A percentile compares a stretch with the other conserved stretches of the same genome.
Evolutionary conservation across 2,797 vertebrate species (phyloP).

Genomic region (Dallia pectoralis): DNA sequence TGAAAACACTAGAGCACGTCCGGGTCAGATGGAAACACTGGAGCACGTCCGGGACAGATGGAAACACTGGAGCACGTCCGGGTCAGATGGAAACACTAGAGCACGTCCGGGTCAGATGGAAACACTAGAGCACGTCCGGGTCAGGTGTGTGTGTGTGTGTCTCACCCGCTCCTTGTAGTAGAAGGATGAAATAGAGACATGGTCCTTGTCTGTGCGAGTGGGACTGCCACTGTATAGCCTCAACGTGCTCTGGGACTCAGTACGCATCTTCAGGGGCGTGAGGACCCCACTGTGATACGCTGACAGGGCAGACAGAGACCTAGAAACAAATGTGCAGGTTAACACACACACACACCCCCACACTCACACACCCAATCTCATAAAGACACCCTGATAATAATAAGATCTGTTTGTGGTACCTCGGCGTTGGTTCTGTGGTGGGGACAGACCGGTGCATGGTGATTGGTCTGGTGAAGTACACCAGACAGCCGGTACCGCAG

Average conservation of each 20-base stretch:
- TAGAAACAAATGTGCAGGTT: slow-evolving; percentile 42
- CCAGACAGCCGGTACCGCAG: slow-evolving; percentile 91
- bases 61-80: slow-evolving; percentile 15
- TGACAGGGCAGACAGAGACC: slow-evolving; percentile 92
- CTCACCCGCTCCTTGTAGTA: slow-evolving; percentile 98
- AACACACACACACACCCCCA: background rate
- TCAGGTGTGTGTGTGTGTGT: no score
- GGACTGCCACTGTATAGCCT: slow-evolving; percentile 93
- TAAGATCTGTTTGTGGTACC: slow-evolving; percentile 67
- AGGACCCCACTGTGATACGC: slow-evolving; percentile 93
- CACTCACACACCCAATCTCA: no score
- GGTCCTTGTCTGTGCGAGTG: slow-evolving; percentile 92
- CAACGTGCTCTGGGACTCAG: slow-evolving; percentile 87
- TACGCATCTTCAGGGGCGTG: slow-evolving; percentile 97
- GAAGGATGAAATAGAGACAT: slow-evolving; percentile 97
- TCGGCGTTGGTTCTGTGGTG: slow-evolving; percentile 90
- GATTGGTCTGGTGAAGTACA: slow-evolving; percentile 95
- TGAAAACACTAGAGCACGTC: no score
- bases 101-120: background rate
- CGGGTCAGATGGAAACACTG: no score
- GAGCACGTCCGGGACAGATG: no score
- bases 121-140: background rate
- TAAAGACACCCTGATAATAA: no score
- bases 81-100: background rate
- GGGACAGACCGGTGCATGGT: slow-evolving; percentile 91